Conservation (phyloP, 2,797 vertebrate genomes). For the Anableps anableps region DNA sequence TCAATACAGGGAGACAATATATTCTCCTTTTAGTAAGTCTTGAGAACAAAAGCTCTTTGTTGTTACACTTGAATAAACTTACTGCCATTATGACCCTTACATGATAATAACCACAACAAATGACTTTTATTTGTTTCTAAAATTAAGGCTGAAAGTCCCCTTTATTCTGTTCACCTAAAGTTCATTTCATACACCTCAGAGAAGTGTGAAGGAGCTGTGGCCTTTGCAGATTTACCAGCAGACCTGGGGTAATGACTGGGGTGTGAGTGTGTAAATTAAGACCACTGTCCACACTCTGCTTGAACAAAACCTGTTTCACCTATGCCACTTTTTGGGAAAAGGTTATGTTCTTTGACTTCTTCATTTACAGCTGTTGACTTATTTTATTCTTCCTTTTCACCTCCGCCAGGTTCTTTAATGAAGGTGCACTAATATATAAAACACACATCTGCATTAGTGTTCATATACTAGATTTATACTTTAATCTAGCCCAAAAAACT, state of each 20-base stretch:
- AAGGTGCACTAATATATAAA: background rate
- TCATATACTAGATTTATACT: background rate
- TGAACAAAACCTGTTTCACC: background rate
- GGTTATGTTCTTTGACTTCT: background rate
- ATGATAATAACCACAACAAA: background rate
- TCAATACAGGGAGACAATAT: background rate
- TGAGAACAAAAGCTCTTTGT: background rate
- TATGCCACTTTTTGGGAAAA: background rate
- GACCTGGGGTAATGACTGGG: slow-evolving; percentile 78
- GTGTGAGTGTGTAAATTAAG: slow-evolving; percentile 61
- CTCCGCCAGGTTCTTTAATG: background rate
- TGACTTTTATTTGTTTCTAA: slow-evolving; percentile 32
- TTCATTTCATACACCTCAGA: slow-evolving; percentile 54
- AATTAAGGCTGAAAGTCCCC: slow-evolving; percentile 33
- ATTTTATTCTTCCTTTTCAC: background rate
- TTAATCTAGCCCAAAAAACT: background rate
- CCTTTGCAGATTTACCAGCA: slow-evolving; percentile 65
- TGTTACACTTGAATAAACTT: slow-evolving; percentile 11
- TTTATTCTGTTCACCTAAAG: slow-evolving; percentile 23
- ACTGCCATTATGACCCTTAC: background rate
- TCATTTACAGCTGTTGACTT: background rate
- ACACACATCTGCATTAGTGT: background rate
- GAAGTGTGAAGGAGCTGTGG: slow-evolving; percentile 65
- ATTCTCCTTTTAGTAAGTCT: background rate
- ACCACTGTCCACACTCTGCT: slow-evolving; percentile 48